A percentile compares a stretch with the other conserved stretches of the same genome.
These are phyloP conservation scores for Hemichromis elongatus DNA, from an alignment of 2,113 vertebrate genomes.

Conservation along the genomic window DNA sequence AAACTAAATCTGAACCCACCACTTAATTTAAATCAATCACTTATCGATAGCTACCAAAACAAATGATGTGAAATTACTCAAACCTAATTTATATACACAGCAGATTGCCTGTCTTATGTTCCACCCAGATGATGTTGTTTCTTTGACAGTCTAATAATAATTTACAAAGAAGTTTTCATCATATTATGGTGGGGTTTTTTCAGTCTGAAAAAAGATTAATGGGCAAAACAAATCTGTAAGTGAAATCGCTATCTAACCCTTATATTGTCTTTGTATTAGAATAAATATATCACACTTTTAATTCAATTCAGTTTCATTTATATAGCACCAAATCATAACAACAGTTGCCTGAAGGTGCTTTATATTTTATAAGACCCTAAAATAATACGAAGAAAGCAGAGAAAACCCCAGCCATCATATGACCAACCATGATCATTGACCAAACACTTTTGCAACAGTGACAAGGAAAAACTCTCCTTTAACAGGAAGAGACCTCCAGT, in stretches of 20 bases:
- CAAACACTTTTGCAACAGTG: background rate
- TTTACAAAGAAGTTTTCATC: background rate
- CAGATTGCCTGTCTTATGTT: background rate
- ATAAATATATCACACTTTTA: background rate
- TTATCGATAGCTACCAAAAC: background rate
- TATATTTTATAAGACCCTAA: background rate
- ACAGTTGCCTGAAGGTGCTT: background rate
- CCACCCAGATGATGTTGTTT: background rate
- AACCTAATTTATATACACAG: background rate
- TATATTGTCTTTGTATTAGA: background rate
- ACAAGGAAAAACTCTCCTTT: background rate
- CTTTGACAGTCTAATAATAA: background rate
- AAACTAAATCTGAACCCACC: background rate
- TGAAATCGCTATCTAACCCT: background rate
- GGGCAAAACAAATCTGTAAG: background rate
- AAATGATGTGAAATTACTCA: background rate
- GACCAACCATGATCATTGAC: too few relatives aligned
- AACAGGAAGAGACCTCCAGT: background rate
- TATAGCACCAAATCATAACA: background rate
- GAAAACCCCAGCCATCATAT: background rate
- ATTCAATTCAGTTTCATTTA: background rate
- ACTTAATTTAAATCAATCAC: background rate
- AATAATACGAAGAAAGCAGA: background rate
- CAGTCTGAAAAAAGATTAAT: background rate
- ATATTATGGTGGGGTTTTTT: background rate